Evolutionary conservation across 2,888 invertebrate genomes (phyloP), one percentile per base, ranked within the genome.

Genomic region (Machimus atricapillus): DNA sequence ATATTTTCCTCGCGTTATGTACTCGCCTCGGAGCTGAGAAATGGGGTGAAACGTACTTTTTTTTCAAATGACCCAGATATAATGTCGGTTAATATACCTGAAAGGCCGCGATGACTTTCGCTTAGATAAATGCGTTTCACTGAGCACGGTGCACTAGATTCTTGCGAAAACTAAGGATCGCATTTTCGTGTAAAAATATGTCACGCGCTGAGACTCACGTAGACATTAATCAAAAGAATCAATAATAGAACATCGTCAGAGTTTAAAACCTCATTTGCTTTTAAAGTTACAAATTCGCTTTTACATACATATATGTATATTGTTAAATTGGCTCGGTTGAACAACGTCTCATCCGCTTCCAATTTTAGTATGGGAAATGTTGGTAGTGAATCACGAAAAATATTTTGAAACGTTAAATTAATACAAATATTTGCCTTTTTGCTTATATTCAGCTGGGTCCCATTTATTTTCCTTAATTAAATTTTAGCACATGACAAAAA

Each of bases 331-430:
- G 9, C 27, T 27, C 2, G 66, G 9, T 66, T 6, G 23, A 66
- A 23, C 19, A 66, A 66, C 9, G 27, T 66, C 66, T 66, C 66
- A 23, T 66, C 8, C 66, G 27, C 66, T 66, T 23, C 66, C 3
- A 66, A 8, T 58, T 58, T 8, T 14, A 19, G 16, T 43, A 46
- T 78, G 46, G 9, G 6, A 46, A 78, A 46, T 19, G 0, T 43
- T 12, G 23, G 73, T 12, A 5, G 23, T 31, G 40, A 78, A 78
- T 27, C 46, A 81, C 16, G 56, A 19, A 81, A 81, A 81, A 52
- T 52, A 81, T 81, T 81, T 81, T 56, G 81, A 81, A 81, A 81
- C 52, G 56, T 81, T 81, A 81, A 52, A 81, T 81, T 81, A 81
- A 56, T 34, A 56, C 81, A 81, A 81, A 81, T 81, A 81, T 81